Conservation (phyloP, 2,888 invertebrate species). For the Calameuta idolon region DNA sequence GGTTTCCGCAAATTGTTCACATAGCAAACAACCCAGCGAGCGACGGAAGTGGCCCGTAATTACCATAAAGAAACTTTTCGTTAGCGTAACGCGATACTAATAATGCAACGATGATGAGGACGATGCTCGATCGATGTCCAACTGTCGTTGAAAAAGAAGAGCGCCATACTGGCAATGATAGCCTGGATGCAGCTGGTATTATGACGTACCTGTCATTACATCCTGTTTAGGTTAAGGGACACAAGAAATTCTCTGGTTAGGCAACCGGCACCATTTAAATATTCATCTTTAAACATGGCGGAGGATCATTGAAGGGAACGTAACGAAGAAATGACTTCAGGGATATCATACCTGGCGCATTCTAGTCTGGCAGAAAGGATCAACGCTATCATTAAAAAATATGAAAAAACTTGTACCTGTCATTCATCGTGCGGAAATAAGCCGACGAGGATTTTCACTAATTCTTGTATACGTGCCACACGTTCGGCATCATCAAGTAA, state of each 20-base stretch:
- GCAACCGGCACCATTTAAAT: neutral
- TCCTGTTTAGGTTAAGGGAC: neutral
- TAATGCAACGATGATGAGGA: conserved; percentile 16
- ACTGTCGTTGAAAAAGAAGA: neutral
- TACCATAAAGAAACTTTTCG: conserved; percentile 18
- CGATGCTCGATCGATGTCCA: neutral
- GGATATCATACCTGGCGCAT: neutral
- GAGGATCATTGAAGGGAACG: neutral
- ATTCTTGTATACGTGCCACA: conserved; percentile 9
- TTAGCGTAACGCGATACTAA: conserved; percentile 36
- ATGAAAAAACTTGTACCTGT: conserved; percentile 32
- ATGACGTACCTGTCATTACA: neutral
- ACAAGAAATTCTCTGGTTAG: neutral
- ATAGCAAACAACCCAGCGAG: conserved; percentile 42
- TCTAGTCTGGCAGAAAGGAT: conserved; percentile 49
- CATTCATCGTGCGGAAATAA: neutral
- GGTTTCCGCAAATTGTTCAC: conserved; percentile 52
- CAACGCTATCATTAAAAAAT: conserved; percentile 52
- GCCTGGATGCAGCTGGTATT: neutral
- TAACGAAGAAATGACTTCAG: neutral
- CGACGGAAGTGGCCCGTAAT: conserved; percentile 6
- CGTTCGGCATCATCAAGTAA: neutral
- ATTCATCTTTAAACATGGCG: neutral
- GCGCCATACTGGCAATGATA: neutral
- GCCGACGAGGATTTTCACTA: conserved; percentile 15